Conservation (phyloP, 2,797 vertebrate species). For the Capromys pilorides region DNA sequence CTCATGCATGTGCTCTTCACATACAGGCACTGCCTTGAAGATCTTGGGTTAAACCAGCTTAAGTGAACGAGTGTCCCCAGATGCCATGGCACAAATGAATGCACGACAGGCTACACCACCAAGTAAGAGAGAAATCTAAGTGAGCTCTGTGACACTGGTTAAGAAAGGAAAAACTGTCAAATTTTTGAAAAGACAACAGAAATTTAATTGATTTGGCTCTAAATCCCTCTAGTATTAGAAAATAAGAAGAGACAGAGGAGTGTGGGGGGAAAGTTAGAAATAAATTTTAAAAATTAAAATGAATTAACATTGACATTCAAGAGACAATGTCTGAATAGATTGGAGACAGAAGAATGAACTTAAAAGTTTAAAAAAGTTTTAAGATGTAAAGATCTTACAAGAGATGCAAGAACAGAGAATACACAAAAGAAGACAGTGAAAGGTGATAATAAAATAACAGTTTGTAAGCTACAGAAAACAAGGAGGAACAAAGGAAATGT, state of each 20-base stretch:
- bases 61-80: background rate
- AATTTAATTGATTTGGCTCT: background rate
- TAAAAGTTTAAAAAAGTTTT: no score
- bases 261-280: background rate
- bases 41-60: background rate
- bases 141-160: background rate
- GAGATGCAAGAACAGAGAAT: conserved; percentile 1
- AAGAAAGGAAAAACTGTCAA: conserved; percentile 44
- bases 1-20: background rate
- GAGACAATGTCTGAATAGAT: background rate
- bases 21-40: conserved; percentile 8
- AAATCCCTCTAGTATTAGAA: conserved; percentile 12
- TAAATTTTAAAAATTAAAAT: background rate
- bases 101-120: background rate
- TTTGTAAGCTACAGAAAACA: background rate
- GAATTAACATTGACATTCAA: conserved; percentile 8
- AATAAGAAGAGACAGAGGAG: background rate
- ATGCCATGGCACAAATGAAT: background rate
- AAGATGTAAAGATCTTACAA: background rate
- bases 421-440: background rate
- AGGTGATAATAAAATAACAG: background rate
- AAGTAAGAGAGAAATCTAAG: background rate
- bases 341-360: conserved; percentile 1
- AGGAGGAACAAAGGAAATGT: background rate
- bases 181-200: conserved; percentile 12